Conservation (phyloP, 2,797 vertebrate species). For the Vireo griseus region DNA sequence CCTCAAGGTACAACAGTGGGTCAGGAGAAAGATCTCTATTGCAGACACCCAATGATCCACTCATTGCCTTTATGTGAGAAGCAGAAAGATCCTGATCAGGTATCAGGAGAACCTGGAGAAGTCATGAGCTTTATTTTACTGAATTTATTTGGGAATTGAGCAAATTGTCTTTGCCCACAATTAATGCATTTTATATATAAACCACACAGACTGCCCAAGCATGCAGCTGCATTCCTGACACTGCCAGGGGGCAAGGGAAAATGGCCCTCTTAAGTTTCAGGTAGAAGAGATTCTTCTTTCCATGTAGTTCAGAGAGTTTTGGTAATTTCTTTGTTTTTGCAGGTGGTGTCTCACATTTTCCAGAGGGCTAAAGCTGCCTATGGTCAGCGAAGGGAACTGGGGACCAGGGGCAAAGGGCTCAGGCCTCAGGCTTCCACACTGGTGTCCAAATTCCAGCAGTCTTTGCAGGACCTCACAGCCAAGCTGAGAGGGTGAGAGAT, state of each 20-base stretch:
- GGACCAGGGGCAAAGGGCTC: slow-evolving; percentile 66
- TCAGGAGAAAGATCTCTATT: not conserved
- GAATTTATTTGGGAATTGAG: not conserved
- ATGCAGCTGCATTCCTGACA: not conserved
- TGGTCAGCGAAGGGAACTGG: slow-evolving; percentile 70
- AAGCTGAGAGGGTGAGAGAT: slow-evolving; percentile 81
- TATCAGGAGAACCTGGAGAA: not conserved
- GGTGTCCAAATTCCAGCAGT: slow-evolving; percentile 83
- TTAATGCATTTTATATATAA: not conserved
- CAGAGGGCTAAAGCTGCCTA: slow-evolving; percentile 74
- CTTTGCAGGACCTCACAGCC: slow-evolving; percentile 82
- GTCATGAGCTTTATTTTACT: not conserved
- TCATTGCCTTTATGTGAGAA: not conserved
- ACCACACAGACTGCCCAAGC: not conserved
- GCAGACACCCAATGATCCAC: not conserved
- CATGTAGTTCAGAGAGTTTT: not conserved
- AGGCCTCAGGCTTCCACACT: slow-evolving; percentile 75
- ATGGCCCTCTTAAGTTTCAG: not conserved
- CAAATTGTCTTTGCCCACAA: accelerated
- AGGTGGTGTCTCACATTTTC: slow-evolving; percentile 87
- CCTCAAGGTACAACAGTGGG: slow-evolving; percentile 76
- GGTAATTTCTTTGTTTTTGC: not conserved
- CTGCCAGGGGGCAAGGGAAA: not conserved
- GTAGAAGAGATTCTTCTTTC: not conserved
- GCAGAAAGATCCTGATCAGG: not conserved